Evolutionary conservation across 2,797 vertebrate species (phyloP).

Genomic region (Lepus townsendii): DNA sequence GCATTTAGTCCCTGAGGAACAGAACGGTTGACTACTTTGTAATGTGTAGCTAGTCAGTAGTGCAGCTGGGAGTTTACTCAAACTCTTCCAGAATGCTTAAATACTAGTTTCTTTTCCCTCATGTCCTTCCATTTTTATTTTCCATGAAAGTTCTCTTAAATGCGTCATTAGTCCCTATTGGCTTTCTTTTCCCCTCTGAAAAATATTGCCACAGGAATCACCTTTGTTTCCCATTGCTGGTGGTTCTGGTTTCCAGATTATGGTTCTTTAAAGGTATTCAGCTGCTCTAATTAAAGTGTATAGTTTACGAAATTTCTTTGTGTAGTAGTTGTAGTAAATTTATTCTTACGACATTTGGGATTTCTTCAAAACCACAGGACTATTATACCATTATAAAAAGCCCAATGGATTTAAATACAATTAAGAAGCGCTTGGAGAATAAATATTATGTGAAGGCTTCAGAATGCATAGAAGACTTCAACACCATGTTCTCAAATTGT

Average conservation of each 20-base stretch:
- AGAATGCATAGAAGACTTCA: constrained; percentile 95
- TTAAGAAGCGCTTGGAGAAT: constrained; percentile 95
- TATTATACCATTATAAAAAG: constrained; percentile 96
- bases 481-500: constrained; percentile 96
- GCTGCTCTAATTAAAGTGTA: background rate
- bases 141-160: constrained; percentile 17
- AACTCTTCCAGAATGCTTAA: background rate
- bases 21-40: background rate
- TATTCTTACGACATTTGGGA: constrained; percentile 45
- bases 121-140: constrained; percentile 30
- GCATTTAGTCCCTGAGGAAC: background rate
- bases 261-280: constrained; percentile 38
- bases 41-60: background rate
- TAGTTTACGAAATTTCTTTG: constrained; percentile 51
- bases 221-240: background rate
- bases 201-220: background rate
- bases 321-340: constrained; percentile 40
- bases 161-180: background rate
- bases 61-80: background rate
- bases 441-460: constrained; percentile 94
- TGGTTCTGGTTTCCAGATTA: constrained; percentile 22
- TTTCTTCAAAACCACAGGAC: constrained; percentile 90
- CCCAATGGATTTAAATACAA: constrained; percentile 96
- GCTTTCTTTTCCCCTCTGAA: constrained; percentile 6
- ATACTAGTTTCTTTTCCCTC: constrained; percentile 28